Conservation (phyloP, 2,113 vertebrate species). For the Gorsachius goisagi region DNA sequence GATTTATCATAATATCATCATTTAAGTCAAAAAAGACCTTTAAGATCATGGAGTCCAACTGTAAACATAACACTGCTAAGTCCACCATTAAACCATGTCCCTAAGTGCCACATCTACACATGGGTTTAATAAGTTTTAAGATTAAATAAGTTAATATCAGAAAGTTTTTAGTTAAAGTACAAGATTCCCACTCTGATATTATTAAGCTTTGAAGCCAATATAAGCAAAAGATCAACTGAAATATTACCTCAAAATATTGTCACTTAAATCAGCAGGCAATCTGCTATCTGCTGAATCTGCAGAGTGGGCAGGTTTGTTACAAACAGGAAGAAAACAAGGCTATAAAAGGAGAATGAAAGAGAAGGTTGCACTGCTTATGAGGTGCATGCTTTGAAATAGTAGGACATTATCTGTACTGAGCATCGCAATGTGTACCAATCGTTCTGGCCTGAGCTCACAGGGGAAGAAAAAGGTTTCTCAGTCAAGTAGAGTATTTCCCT, state of each 20-base stretch:
- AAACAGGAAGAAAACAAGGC: not conserved
- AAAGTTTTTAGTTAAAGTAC: not conserved
- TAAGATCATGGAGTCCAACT: not conserved
- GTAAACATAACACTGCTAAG: not conserved
- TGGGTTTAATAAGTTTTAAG: not conserved
- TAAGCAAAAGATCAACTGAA: not conserved
- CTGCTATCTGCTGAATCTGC: not conserved
- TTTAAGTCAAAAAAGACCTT: not conserved
- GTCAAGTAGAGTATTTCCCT: not conserved
- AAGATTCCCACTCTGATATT: not conserved
- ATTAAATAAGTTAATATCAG: not conserved
- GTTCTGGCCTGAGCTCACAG: not conserved
- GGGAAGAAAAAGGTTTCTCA: not conserved
- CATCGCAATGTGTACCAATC: fast-evolving
- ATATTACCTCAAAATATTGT: not conserved
- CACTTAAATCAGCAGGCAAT: not conserved
- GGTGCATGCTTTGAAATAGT: not conserved
- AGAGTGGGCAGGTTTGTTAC: not conserved
- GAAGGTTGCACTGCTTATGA: not conserved
- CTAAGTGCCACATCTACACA: fast-evolving
- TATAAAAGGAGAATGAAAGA: not conserved
- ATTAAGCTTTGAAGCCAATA: not conserved
- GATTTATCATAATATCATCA: not conserved
- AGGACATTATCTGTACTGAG: fast-evolving
- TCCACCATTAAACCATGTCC: not conserved